phyloP scores from a whole-genome alignment of 2,888 invertebrate species.

The Alloscopus bannaensis region DNA sequence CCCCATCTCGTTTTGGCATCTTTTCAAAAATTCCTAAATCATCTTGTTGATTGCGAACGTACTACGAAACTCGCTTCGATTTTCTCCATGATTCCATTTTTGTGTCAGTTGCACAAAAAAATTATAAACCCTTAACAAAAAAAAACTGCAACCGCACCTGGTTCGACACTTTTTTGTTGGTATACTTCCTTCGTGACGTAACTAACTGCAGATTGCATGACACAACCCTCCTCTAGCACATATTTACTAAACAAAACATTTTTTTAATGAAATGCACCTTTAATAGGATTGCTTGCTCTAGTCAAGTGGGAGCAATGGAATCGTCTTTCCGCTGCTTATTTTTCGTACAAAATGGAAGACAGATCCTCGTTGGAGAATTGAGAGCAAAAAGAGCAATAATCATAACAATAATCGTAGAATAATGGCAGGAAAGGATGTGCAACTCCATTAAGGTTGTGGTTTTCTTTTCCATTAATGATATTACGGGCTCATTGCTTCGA shows the following conservation, averaged over 20 bases:
- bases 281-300: background rate
- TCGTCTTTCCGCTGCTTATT: constrained; percentile 3
- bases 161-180: background rate
- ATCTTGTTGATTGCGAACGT: too few relatives aligned
- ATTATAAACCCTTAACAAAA: too few relatives aligned
- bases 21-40: too few relatives aligned
- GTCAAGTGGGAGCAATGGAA: too few relatives aligned
- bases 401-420: constrained; percentile 61
- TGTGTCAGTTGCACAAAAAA: constrained; percentile 20
- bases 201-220: constrained; percentile 11
- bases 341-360: constrained; percentile 10
- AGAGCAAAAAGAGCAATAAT: constrained; percentile 47
- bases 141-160: background rate
- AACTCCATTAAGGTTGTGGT: constrained; percentile 59
- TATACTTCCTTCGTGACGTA: background rate
- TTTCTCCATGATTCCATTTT: too few relatives aligned
- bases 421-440: constrained; percentile 45
- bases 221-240: background rate
- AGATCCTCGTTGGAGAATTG: background rate
- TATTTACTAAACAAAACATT: constrained; percentile 6
- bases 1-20: too few relatives aligned
- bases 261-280: constrained; percentile 34
- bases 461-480: constrained; percentile 42
- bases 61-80: too few relatives aligned
- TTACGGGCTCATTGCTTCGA: constrained; percentile 17